Evolutionary conservation across 2,113 vertebrate genomes (phyloP), one percentile per base, ranked within the genome.

Genomic region (Sterna hirundo): DNA sequence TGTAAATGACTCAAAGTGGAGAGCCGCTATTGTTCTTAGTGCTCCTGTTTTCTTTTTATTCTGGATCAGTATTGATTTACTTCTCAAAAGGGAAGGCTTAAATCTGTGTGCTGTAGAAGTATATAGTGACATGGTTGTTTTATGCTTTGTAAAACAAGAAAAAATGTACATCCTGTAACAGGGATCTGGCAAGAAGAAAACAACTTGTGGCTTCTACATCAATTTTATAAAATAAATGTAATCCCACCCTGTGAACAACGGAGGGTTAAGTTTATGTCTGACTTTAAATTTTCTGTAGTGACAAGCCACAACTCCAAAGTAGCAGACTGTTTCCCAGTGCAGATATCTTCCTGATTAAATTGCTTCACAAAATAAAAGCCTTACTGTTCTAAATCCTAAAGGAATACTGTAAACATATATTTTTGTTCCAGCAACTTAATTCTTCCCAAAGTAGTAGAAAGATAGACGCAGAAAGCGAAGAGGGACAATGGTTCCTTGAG

Each of bases 31-130:
- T 94, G 82, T 65, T 93, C 22, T 82, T 76, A 86, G 27, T 90
- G 70, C 20, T 82, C 32, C 61, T 94, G 47, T 83, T 92, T 72
- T 89, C 36, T 74, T 93, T 95, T 88, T 27, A 32, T 90, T 91
- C 62, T 51, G 51, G n/a, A 58, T 71, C 46, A 58, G 21, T 76
- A 70, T 87, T 52, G 30, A 30, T 78, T 89, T 83, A 49, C 38
- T 79, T 94, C 25, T 86, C 30, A 46, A 79, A 92, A 72, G 72
- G 44, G 57, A 80, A 40, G 25, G 14, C 64, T 95, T 86, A 61
- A 87, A 65, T 95, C 34, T 88, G 20, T 80, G 9, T 55, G 15
- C 13, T 83, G 1, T 38, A 27, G 34, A 66, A 52, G 4, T 70
- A 32, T 46, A 22, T 76, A 66, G 62, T 44, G 52, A 51, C 13